Conservation (phyloP, 2,113 vertebrate species). For the Rhegmatorhina hoffmannsi region DNA sequence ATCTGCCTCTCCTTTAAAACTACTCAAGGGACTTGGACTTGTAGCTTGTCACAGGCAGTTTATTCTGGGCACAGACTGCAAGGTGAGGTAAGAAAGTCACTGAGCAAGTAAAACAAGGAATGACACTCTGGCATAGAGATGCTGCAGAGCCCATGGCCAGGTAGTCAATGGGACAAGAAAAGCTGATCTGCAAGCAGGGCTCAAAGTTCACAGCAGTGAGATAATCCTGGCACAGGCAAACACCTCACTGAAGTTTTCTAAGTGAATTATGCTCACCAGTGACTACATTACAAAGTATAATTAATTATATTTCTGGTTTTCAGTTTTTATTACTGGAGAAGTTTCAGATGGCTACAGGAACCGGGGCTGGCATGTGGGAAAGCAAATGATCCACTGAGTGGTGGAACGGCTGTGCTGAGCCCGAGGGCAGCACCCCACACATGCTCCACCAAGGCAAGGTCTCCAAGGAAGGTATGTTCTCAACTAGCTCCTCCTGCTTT, state of each 20-base stretch:
- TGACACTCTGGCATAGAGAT: not conserved
- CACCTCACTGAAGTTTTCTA: not conserved
- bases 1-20: conserved; percentile 1
- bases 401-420: not conserved
- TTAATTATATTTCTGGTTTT: not conserved
- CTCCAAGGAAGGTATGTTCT: not conserved
- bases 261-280: not conserved
- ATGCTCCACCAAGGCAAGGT: not conserved
- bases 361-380: not conserved
- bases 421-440: not conserved
- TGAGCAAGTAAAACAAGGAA: not conserved
- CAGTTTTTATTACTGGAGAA: not conserved
- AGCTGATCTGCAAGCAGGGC: not conserved
- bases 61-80: conserved; percentile 17
- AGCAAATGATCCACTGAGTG: not conserved
- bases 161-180: not conserved
- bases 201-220: not conserved
- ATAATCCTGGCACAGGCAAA: not conserved
- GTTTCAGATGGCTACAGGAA: conserved; percentile 9
- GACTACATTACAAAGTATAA: conserved; percentile 17
- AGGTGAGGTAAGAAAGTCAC: conserved; percentile 46
- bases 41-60: conserved; percentile 23
- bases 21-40: not conserved
- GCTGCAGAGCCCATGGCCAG: not conserved
- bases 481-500: not conserved